Evolutionary conservation across 2,113 vertebrate species (phyloP).

Genomic region (Felis catus): DNA sequence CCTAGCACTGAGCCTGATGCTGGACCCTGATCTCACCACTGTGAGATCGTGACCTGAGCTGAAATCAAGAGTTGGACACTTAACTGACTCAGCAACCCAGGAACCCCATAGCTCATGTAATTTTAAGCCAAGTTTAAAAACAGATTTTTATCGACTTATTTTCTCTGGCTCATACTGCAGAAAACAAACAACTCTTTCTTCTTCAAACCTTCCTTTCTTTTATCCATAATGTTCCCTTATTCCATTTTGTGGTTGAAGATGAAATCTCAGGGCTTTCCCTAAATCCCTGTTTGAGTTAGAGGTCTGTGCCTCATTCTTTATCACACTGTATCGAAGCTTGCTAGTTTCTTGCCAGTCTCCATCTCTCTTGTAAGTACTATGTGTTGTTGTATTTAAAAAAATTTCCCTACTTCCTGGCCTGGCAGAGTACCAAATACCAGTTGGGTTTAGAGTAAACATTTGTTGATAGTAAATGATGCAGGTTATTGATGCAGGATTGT

Average conservation of each 20-base stretch:
- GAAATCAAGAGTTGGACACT: too few species aligned
- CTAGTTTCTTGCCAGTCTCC: not conserved
- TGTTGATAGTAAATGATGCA: not conserved
- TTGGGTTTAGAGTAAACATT: not conserved
- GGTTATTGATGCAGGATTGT: not conserved
- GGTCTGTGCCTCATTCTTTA: not conserved
- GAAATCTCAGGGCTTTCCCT: not conserved
- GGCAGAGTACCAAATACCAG: not conserved
- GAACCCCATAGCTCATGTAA: not conserved
- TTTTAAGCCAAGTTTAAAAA: conserved; percentile 4
- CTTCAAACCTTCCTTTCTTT: not conserved
- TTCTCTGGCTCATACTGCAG: not conserved
- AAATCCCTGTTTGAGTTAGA: not conserved
- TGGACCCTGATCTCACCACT: too few species aligned
- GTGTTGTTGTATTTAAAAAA: not conserved
- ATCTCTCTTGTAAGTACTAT: not conserved
- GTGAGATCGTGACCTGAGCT: too few species aligned
- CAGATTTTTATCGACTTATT: not conserved
- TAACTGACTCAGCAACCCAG: too few species aligned
- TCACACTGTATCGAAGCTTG: not conserved
- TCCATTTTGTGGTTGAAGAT: not conserved
- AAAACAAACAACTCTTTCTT: not conserved
- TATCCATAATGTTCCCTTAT: not conserved
- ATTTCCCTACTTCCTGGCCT: not conserved
- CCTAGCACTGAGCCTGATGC: too few species aligned